A percentile compares a stretch with the other conserved stretches of the same genome.
Evolutionary conservation across 1,140 invertebrate genomes (phyloP).

Genomic region (Tribolium castaneum): DNA sequence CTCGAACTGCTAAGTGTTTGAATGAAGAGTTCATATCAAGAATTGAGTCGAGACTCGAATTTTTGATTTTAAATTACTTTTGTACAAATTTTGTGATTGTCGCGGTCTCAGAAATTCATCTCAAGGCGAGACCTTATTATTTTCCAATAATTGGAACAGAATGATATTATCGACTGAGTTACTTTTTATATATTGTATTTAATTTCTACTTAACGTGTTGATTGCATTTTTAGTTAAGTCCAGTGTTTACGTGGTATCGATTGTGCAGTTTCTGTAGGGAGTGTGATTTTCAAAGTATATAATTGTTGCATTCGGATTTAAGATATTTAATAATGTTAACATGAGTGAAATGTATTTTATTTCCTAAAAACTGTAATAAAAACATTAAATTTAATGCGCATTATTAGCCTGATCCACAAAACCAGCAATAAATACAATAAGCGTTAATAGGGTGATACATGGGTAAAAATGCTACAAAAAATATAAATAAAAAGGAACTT

Average conservation of each 20-base stretch:
- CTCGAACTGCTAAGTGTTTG: conserved; percentile 37
- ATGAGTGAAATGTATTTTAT: conserved; percentile 56
- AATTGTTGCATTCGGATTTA: conserved; percentile 51
- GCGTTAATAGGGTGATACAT: not conserved
- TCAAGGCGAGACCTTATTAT: not conserved
- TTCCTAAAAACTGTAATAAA: conserved; percentile 44
- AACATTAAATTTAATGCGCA: not conserved
- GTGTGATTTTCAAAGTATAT: conserved; percentile 47
- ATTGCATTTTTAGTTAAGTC: conserved; percentile 33
- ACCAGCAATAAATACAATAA: conserved; percentile 10
- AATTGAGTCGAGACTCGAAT: not conserved
- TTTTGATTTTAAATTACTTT: not conserved
- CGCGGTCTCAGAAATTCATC: not conserved
- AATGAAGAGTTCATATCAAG: not conserved
- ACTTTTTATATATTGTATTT: conserved; percentile 37
- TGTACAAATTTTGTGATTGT: conserved; percentile 17
- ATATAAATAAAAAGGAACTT: conserved; percentile 32
- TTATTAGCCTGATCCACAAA: conserved; percentile 6
- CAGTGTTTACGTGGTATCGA: conserved; percentile 44
- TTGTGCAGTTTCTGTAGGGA: conserved; percentile 48
- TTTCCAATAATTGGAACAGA: conserved; percentile 47
- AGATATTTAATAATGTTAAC: conserved; percentile 58
- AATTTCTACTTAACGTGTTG: conserved; percentile 29
- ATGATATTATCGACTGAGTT: conserved; percentile 47
- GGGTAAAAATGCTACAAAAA: conserved; percentile 1